Conservation (phyloP, 2,113 vertebrate genomes). For the Columba livia region DNA sequence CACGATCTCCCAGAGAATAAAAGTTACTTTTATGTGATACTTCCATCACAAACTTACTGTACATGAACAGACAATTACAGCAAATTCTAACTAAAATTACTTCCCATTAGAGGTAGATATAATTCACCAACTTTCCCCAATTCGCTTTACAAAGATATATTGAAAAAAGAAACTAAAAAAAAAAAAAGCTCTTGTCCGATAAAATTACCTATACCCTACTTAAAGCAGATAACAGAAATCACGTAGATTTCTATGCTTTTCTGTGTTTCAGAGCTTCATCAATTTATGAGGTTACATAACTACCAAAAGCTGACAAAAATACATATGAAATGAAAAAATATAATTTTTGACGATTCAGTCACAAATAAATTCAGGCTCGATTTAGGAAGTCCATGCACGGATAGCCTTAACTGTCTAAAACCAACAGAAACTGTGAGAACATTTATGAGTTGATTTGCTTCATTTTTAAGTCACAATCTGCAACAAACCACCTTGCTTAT, state of each 20-base stretch:
- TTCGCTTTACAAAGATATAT: conserved; percentile 68
- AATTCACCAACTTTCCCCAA: conserved; percentile 72
- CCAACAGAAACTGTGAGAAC: neutral
- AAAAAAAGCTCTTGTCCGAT: conserved; percentile 64
- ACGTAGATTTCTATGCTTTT: conserved; percentile 51
- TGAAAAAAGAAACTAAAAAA: conserved; percentile 55
- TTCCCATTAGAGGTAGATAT: conserved; percentile 78
- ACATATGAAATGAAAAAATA: neutral
- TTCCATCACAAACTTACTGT: conserved; percentile 73
- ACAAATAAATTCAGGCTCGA: neutral
- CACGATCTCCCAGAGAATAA: conserved; percentile 4
- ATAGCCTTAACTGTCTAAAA: neutral
- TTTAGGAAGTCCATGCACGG: neutral
- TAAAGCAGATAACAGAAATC: conserved; percentile 63
- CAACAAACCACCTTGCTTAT: neutral
- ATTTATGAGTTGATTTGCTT: neutral
- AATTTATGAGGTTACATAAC: conserved; percentile 5
- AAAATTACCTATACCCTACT: conserved; percentile 67
- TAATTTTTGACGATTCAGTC: neutral
- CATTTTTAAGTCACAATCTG: neutral
- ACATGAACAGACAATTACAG: conserved; percentile 77
- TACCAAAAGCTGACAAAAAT: neutral
- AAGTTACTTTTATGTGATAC: conserved; percentile 59
- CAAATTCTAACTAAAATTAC: conserved; percentile 81
- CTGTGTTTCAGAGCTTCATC: conserved; percentile 42